Evolutionary conservation across 2,888 invertebrate species (phyloP).

Genomic region (Xanthostigma xanthostigma): DNA sequence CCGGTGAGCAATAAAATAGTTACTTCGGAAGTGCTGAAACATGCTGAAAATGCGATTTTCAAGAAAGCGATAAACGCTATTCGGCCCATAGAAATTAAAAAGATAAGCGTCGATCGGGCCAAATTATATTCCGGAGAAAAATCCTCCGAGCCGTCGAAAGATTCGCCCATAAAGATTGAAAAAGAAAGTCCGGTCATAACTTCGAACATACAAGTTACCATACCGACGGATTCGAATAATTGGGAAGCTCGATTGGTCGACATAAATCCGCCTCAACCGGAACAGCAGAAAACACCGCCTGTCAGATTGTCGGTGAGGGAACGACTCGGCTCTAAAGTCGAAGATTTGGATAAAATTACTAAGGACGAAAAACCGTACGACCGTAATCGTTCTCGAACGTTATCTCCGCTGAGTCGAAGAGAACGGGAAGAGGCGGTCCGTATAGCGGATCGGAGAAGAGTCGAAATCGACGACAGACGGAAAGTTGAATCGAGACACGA

Average conservation of each 20-base stretch:
- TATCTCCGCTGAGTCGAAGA: constrained; percentile 33
- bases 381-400: constrained; percentile 28
- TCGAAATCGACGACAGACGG: constrained; percentile 11
- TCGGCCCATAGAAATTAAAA: constrained; percentile 60
- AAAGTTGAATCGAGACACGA: constrained; percentile 6
- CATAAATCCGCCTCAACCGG: constrained; percentile 23
- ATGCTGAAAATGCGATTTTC: constrained; percentile 84
- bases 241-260: constrained; percentile 28
- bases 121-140: constrained; percentile 44
- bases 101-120: constrained; percentile 51
- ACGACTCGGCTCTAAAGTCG: constrained; percentile 61
- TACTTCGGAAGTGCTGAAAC: constrained; percentile 75
- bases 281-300: constrained; percentile 28
- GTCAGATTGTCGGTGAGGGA: constrained; percentile 62
- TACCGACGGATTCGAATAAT: constrained; percentile 28
- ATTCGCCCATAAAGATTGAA: constrained; percentile 12
- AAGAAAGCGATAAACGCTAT: constrained; percentile 76
- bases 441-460: constrained; percentile 12
- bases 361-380: constrained; percentile 37
- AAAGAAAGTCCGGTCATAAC: constrained; percentile 14
- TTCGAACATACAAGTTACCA: constrained; percentile 39
- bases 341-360: constrained; percentile 34
- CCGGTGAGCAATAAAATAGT: constrained; percentile 42
- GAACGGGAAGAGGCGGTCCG: constrained; percentile 18
- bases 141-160: constrained; percentile 16